Evolutionary conservation across 2,888 invertebrate genomes (phyloP), one percentile per base, ranked within the genome.

Genomic region (Tinea trinotella): DNA sequence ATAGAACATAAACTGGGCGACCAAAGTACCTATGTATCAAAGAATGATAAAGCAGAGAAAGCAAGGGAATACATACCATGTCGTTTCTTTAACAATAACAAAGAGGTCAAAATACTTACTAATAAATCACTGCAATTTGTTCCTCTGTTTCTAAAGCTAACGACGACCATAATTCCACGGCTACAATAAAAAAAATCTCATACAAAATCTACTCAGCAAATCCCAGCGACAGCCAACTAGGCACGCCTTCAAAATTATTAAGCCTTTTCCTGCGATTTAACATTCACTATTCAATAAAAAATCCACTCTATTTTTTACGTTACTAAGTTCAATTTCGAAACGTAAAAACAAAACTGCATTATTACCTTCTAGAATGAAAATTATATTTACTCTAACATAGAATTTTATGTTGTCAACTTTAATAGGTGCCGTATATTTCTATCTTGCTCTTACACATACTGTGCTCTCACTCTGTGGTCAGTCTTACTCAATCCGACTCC

Each of bases 231-330:
- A 65, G 67, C 70, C 80, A 83, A 79, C 80, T 75, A 77, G 72
- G 79, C 83, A 85, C 83, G 84, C 77, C 76, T 79, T 76, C 71
- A 67, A 82, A 81, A 81, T 82, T 73, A 75, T 74, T 82, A 82
- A 81, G 73, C 78, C 73, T 76, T 76, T 76, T 72, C 61, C 50
- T 3, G 24, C 18, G 19, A 46, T 19, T 19, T 46, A n/a, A 19
- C 46, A 6, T 18, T 9, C 46, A 3, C 17, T 10, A 1, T 19
- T 2, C n/a, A 17, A 17, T 12, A 3, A 2, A 46, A 10, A 19
- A 19, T 2, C 10, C 1, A 46, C 19, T n/a, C 19, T 0, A 1
- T n/a, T 3, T 18, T 18, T 19, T 12, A 22, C 0, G 0, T 0
- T 0, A 17, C 59, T 67, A 57, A 63, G 59, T 53, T 54, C n/a